Evolutionary conservation across 2,888 invertebrate species (phyloP).

Genomic region (Tachina grossa): DNA sequence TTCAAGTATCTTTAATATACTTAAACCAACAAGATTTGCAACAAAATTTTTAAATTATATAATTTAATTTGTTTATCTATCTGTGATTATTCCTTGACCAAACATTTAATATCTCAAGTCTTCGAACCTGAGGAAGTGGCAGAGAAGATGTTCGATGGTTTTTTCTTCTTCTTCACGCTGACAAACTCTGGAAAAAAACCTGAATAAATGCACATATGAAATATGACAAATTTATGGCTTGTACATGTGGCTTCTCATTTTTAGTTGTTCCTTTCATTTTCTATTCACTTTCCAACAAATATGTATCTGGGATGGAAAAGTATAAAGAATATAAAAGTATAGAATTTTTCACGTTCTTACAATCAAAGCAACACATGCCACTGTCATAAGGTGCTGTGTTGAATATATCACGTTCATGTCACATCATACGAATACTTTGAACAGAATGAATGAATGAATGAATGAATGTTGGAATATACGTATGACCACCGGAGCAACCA

Average conservation of each 20-base stretch:
- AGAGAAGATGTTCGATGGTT: too few relatives aligned
- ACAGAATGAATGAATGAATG: conserved; percentile 6
- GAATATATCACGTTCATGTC: conserved; percentile 46
- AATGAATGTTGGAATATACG: not conserved
- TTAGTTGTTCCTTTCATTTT: not conserved
- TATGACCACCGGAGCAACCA: not conserved
- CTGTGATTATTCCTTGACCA: too few relatives aligned
- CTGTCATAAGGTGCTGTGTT: conserved; percentile 37
- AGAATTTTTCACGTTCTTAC: not conserved
- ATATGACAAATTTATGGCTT: conserved; percentile 57
- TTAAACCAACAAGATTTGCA: too few relatives aligned
- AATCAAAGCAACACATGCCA: conserved; percentile 32
- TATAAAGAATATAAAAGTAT: not conserved
- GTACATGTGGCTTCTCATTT: conserved; percentile 26
- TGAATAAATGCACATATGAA: conserved; percentile 17
- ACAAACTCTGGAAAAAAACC: too few relatives aligned
- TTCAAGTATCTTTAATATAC: too few relatives aligned
- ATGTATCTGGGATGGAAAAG: not conserved
- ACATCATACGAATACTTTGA: conserved; percentile 5
- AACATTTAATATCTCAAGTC: too few relatives aligned
- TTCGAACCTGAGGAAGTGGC: too few relatives aligned
- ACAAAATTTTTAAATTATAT: too few relatives aligned
- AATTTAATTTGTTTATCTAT: too few relatives aligned
- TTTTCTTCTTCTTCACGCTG: too few relatives aligned
- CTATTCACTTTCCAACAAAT: not conserved